phyloP scores from a whole-genome alignment of 2,797 vertebrate genomes.

The Epinephelus awoara region DNA sequence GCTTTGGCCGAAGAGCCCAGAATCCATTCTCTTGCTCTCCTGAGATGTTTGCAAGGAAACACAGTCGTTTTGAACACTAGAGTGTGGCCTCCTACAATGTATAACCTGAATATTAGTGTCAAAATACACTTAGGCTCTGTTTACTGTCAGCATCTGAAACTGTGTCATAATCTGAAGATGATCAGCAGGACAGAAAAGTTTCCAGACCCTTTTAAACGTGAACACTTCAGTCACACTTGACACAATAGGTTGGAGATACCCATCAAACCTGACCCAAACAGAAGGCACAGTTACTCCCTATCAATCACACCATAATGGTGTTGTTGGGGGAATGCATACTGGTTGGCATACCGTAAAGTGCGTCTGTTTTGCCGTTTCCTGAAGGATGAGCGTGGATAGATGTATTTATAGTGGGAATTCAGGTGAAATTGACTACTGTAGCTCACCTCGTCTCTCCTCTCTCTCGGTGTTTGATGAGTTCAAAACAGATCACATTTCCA shows the following conservation, averaged over 20 bases:
- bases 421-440: slow-evolving; percentile 27
- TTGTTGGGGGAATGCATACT: slow-evolving; percentile 30
- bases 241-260: slow-evolving; percentile 49
- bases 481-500: slow-evolving; percentile 84
- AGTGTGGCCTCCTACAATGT: not conserved
- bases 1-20: not conserved
- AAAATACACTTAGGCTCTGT: slow-evolving; percentile 37
- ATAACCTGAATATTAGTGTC: slow-evolving; percentile 33
- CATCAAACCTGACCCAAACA: slow-evolving; percentile 59
- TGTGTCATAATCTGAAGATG: slow-evolving; percentile 27
- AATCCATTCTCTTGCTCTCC: not conserved
- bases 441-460: slow-evolving; percentile 30
- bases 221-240: slow-evolving; percentile 46
- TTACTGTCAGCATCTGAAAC: slow-evolving; percentile 39
- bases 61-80: not conserved
- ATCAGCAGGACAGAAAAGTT: slow-evolving; percentile 6
- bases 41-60: slow-evolving; percentile 2
- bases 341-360: slow-evolving; percentile 33
- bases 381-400: slow-evolving; percentile 43
- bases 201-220: slow-evolving; percentile 7
- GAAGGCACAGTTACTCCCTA: slow-evolving; percentile 47
- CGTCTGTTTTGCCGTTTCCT: slow-evolving; percentile 41
- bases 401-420: slow-evolving; percentile 67
- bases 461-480: slow-evolving; percentile 62
- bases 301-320: slow-evolving; percentile 61